Base-by-base conservation (phyloP, 2,113 vertebrate genomes). In the Silurus asotus region DNA sequence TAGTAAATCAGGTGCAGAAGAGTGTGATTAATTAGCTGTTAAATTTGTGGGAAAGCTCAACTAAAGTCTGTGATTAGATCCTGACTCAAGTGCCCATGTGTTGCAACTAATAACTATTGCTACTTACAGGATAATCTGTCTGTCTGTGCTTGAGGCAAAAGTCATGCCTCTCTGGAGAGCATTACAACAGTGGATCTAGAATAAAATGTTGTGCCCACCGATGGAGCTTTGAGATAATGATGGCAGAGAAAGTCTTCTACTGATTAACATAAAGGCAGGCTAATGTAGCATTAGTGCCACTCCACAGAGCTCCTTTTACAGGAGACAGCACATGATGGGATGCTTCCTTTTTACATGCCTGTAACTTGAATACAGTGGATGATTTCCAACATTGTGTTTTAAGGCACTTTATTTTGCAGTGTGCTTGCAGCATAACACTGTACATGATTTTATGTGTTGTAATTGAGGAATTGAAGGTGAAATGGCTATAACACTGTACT, bases 191-290 rank as follows among this genome's bases (percentile, higher is more conserved):
- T 85, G 82, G 25, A 86, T 85, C 85, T 61, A 53, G 80, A 83
- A 87, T 87, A 90, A 84, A 88, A 82, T 65, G 78, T 86, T 90
- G 85, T 20, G 17, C 20, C 85, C 51, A 81, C 88, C 81, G 25
- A 72, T 87, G 87, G 89, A 87, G 78, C 74, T 20, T 19, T 89
- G 90, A 87, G 86, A 89, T 92, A 90, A 93, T 92, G 90, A 92
- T 62, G 82, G 84, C 79, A 90, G 84, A 90, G 86, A 89, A 37
- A 83, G 83, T 84, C 87, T 90, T 86, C 90, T 87, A 87, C 84
- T 88, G 92, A 91, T 92, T 83, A 84, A 59, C 80, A 81, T 89
- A 91, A 91, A 91, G 91, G 89, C 89, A 89, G 88, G 89, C 92
- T 86, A 90, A 90, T 88, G 88, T 85, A 88, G 86, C 91, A 92